Conservation (phyloP, 92 coral and sea anemone species). For the Parazoanthus swiftii region DNA sequence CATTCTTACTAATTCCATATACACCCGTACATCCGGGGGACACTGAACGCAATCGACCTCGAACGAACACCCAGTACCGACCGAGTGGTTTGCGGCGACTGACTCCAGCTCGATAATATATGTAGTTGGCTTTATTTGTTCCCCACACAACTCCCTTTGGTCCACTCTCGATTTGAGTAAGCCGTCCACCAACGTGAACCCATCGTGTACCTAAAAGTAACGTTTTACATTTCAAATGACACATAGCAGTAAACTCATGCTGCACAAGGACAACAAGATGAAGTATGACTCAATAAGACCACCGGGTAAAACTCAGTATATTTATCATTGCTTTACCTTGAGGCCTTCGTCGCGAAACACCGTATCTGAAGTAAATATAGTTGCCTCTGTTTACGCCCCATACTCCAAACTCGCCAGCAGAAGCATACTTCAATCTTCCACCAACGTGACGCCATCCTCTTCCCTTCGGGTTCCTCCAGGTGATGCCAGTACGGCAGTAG, state of each 20-base stretch:
- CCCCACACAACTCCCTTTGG: slow-evolving; percentile 45
- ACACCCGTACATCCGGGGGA: slow-evolving; percentile 19
- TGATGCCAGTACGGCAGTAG: no score
- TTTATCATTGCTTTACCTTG: neutral
- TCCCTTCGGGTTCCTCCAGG: neutral
- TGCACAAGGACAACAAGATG: no score
- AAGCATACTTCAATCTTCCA: neutral
- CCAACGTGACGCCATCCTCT: neutral
- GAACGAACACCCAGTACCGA: slow-evolving; percentile 18
- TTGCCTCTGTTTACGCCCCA: neutral
- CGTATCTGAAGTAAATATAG: neutral
- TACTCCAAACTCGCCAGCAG: neutral
- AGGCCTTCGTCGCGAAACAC: neutral
- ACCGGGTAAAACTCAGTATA: no score
- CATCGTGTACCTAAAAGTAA: slow-evolving; percentile 29
- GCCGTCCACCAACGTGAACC: slow-evolving; percentile 15
- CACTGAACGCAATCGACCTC: slow-evolving; percentile 15
- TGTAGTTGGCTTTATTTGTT: slow-evolving; percentile 7
- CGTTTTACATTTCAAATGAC: neutral
- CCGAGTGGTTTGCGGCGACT: slow-evolving; percentile 27
- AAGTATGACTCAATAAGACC: no score
- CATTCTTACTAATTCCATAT: neutral
- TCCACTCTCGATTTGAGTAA: slow-evolving; percentile 40
- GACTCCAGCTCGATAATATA: slow-evolving; percentile 35
- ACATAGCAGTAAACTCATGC: no score